A percentile compares a stretch with the other conserved stretches of the same genome.
These are phyloP conservation scores for Apeltes quadracus DNA, from an alignment of 2,113 vertebrate species.

Conservation along the genomic window DNA sequence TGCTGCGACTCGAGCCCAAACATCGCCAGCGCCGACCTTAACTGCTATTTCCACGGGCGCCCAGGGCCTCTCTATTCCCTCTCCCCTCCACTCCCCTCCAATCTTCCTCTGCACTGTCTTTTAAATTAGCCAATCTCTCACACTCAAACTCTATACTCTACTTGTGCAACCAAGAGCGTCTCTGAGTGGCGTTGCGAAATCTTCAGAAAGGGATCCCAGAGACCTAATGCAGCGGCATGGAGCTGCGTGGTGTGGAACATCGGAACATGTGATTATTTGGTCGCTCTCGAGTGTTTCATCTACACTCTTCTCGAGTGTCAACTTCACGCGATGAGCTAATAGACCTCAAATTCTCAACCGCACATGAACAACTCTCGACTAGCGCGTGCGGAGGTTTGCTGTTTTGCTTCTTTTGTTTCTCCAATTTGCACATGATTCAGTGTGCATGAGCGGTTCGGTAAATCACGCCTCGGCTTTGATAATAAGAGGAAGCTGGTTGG, in stretches of 20 bases:
- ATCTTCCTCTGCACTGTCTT: slow-evolving; percentile 22
- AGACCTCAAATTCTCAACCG: background rate
- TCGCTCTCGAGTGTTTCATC: background rate
- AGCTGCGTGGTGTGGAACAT: background rate
- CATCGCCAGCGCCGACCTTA: slow-evolving; percentile 57
- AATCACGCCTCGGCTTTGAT: background rate
- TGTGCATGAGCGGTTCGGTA: background rate
- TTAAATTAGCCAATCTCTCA: slow-evolving; percentile 50
- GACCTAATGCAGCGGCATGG: background rate
- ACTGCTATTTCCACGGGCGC: slow-evolving; percentile 60
- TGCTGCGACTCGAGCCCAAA: slow-evolving; percentile 55
- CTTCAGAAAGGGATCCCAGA: slow-evolving; percentile 18
- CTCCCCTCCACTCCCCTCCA: slow-evolving; percentile 34
- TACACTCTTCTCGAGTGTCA: slow-evolving; percentile 12
- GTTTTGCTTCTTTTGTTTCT: background rate
- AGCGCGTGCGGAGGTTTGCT: background rate
- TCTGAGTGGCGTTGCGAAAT: slow-evolving; percentile 20
- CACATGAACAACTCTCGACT: background rate
- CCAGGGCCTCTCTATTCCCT: slow-evolving; percentile 34
- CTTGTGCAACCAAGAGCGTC: slow-evolving; percentile 21
- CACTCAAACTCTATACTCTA: slow-evolving; percentile 12
- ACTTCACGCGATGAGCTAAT: slow-evolving; percentile 10
- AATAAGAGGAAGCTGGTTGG: background rate
- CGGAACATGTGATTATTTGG: slow-evolving; percentile 25
- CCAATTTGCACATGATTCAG: background rate